Evolutionary conservation across 2,113 vertebrate genomes (phyloP), one percentile per base, ranked within the genome.

Genomic region (Capricornis sumatraensis): DNA sequence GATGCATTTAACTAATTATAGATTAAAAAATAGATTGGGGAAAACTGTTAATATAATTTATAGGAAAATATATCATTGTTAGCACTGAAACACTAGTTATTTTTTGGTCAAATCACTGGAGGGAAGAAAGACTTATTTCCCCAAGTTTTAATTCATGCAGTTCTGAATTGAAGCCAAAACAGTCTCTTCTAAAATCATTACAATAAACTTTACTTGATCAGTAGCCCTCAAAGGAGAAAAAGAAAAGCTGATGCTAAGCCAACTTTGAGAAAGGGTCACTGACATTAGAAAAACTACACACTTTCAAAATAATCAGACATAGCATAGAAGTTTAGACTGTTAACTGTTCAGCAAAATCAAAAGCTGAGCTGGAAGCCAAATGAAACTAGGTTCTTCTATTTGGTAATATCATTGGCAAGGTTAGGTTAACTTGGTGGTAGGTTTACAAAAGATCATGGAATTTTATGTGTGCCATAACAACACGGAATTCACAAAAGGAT

Each of bases 101-200:
- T 96, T 71, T 96, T 62, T 96, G 79, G 94, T 96, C 96, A 96
- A 62, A 84, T 15, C 71, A 57, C 86, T 17, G 3, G 45, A 96
- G 23, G 89, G 15, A 91, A 94, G 45, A 96, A 93, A 94, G 5
- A 89, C 27, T 84, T 85, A 21, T 55, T 21, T 96, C 53, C 28
- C 52, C 78, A 78, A 87, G 11, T 91, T 96, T 92, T 96, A 90
- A 92, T 94, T 92, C 84, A 30, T 81, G 45, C 25, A 85, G 60
- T 53, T 91, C n/a, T 87, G 30, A 96, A 78, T 4, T 86, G 17
- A 94, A 96, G 62, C 96, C 36, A 71, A 82, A 96, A 96, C 96
- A 11, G 6, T n/a, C 57, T 91, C 87, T 90, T 23, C 33, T 47
- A 64, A 53, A 53, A 89, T 64, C 82, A 93, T 27, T 79, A 81